Conservation (phyloP, 2,888 invertebrate species). For the Acanthosepion esculentum region DNA sequence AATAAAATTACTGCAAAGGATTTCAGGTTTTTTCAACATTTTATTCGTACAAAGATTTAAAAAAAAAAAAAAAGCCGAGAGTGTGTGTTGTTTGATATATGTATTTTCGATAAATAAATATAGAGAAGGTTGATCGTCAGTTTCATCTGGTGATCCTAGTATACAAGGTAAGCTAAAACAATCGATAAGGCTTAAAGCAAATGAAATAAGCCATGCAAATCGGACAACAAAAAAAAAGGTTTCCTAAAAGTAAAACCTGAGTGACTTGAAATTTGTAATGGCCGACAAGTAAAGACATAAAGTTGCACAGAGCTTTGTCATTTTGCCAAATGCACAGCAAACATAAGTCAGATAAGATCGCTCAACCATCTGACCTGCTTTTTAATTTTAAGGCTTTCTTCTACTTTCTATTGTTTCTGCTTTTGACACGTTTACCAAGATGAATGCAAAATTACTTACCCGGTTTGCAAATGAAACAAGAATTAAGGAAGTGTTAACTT, state of each 20-base stretch:
- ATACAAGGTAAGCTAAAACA: neutral
- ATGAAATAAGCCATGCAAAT: neutral
- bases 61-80: neutral
- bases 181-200: neutral
- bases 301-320: neutral
- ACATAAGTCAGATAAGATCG: neutral
- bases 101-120: neutral
- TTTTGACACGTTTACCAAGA: too few relatives aligned
- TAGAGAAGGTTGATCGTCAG: neutral
- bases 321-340: neutral
- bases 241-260: neutral
- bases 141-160: neutral
- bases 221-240: neutral
- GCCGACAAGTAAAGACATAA: neutral
- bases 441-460: neutral
- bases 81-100: neutral
- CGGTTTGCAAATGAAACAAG: neutral
- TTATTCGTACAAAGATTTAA: neutral
- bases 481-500: neutral
- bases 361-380: neutral
- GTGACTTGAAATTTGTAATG: neutral
- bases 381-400: neutral
- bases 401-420: neutral
- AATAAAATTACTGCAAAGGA: neutral
- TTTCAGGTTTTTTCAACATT: neutral